phyloP scores from a whole-genome alignment of 2,797 vertebrate species.

The Sebastes kiyomatsui region DNA sequence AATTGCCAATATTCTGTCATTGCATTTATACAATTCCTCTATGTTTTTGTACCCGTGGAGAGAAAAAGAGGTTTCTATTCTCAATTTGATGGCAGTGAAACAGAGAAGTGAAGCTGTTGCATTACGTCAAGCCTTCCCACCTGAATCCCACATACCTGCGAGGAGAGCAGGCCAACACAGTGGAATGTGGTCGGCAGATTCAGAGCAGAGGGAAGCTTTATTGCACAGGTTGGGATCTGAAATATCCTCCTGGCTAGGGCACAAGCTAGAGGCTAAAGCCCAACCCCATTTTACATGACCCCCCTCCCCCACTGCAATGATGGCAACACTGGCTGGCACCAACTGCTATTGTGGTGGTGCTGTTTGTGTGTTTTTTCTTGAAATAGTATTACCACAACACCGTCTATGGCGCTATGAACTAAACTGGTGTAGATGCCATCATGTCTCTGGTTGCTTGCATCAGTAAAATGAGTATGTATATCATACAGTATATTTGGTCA shows the following conservation, averaged over 20 bases:
- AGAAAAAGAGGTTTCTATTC: constrained; percentile 25
- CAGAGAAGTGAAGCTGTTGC: constrained; percentile 34
- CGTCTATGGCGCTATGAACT: not conserved
- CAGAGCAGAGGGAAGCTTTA: constrained; percentile 40
- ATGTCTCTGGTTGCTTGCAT: not conserved
- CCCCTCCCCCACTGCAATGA: constrained; percentile 62
- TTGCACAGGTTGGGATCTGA: constrained; percentile 65
- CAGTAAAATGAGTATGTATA: not conserved
- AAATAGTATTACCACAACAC: constrained; percentile 11
- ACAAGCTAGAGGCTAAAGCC: constrained; percentile 58
- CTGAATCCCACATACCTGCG: constrained; percentile 63
- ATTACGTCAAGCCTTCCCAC: constrained; percentile 37
- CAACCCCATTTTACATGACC: constrained; percentile 61
- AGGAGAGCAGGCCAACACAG: constrained; percentile 27
- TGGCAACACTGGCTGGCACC: constrained; percentile 64
- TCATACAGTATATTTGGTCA: not conserved
- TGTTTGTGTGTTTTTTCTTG: constrained; percentile 27
- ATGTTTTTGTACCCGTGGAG: not conserved
- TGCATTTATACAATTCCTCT: not conserved
- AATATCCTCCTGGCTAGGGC: constrained; percentile 49
- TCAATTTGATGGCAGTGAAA: constrained; percentile 18
- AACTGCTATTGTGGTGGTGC: constrained; percentile 47
- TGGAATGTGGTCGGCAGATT: constrained; percentile 47
- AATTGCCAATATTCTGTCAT: not conserved
- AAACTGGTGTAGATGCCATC: not conserved